Base-by-base conservation (phyloP, 2,888 invertebrate species). In the Zaprionus obscuricornis region DNA sequence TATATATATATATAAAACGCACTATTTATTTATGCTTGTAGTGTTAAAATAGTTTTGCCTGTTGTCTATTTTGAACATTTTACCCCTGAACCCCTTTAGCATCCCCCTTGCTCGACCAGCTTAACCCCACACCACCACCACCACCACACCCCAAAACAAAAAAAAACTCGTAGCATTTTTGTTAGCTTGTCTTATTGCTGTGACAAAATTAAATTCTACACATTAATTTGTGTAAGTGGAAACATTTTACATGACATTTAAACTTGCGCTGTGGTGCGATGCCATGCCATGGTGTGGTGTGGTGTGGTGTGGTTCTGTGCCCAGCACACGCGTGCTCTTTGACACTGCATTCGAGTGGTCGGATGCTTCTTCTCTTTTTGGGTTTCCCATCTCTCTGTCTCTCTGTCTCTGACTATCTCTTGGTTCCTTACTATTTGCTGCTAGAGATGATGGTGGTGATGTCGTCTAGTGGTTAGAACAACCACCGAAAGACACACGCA, bases 221-320 rank as follows among this genome's bases (percentile, higher is more conserved):
- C 85, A 82, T 85, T 82, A 82, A 82, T 82, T 82, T 82, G 85
- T 85, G 85, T 82, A 82, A 82, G 85, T 82, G 81, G 78, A 85
- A 82, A 78, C 85, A 78, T 82, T 82, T 82, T 85, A 78, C 81
- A 82, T 85, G 85, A 85, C 85, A 82, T 82, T 85, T 85, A 82
- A 85, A 75, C 85, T 77, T 81, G 68, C 70, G 62, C 62, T 68
- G 62, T 57, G 74, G 67, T 72, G n/a, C n/a, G n/a, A n/a, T n/a
- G n/a, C n/a, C n/a, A n/a, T n/a, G n/a, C n/a, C n/a, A n/a, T n/a
- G n/a, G n/a, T n/a, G n/a, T n/a, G n/a, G n/a, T n/a, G n/a, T n/a
- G n/a, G n/a, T n/a, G n/a, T n/a, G n/a, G n/a, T n/a, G n/a, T n/a
- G n/a, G n/a, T n/a, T n/a, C n/a, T n/a, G n/a, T n/a, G 66, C 68